Base-by-base conservation (phyloP, 2,888 invertebrate species). In the Brenthis hecate region DNA sequence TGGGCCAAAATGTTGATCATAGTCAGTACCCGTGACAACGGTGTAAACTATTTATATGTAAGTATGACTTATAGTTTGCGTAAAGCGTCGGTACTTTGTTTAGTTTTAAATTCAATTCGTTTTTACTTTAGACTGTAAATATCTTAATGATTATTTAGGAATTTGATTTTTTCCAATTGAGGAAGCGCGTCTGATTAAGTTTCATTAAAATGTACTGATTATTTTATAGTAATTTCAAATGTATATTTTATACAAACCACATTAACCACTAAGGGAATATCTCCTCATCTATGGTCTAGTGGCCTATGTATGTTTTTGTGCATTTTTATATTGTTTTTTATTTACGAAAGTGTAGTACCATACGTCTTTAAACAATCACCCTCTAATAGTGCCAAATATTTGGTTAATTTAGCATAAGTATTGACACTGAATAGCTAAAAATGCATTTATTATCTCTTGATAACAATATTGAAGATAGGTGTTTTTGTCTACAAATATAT, bases 201-300 rank as follows among this genome's bases (percentile, higher is more conserved):
- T 91, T 84, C 83, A 85, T 87, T 89, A 81, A 88, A 91, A 88
- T 91, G 91, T 89, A 92, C 91, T 92, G 91, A 92, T 92, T 92
- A 91, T 86, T 89, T 91, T 88, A 74, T 88, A 90, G 86, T 85
- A 81, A 84, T 86, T 85, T 80, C 82, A 82, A 85, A 79, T 85
- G 85, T 88, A 86, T 88, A 86, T 88, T 86, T 85, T 86, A 83
- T 86, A 88, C 85, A 80, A 85, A 83, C 68, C 80, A 77, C 78
- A 74, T 72, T 76, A 75, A 86, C 88, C 88, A 89, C 88, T 82
- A 73, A 80, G 80, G 82, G 81, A 82, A 85, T 83, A 80, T 82
- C 80, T 81, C 88, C 91, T 91, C 91, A 88, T 90, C 91, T 91
- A 91, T 91, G 89, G 89, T 82, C 76, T 13, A 32, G 16, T 43